phyloP scores from a whole-genome alignment of 2,888 invertebrate genomes.

The Drosophila hamatofila region DNA sequence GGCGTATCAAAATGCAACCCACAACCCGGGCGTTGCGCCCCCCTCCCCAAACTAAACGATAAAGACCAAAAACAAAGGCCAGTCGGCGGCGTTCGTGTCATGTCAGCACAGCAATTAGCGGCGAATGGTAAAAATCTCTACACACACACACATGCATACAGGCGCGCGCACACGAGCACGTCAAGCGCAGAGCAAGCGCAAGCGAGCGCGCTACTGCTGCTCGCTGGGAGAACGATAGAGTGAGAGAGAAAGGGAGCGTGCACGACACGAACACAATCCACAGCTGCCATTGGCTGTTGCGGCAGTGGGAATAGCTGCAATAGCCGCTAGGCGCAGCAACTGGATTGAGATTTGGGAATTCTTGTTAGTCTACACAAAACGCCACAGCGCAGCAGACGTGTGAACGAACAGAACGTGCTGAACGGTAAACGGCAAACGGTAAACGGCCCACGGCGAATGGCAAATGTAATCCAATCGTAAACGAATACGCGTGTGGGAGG shows the following conservation, averaged over 20 bases:
- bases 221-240: constrained; percentile 12
- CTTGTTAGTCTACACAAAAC: constrained; percentile 81
- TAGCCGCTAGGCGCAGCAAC: constrained; percentile 46
- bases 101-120: constrained; percentile 77
- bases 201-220: constrained; percentile 9
- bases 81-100: constrained; percentile 54
- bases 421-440: constrained; percentile 29
- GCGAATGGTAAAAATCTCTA: constrained; percentile 69
- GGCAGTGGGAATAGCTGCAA: constrained; percentile 27
- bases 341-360: constrained; percentile 63
- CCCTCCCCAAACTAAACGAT: constrained; percentile 22
- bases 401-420: constrained; percentile 28
- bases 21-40: constrained; percentile 47
- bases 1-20: constrained; percentile 81
- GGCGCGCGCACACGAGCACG: background rate
- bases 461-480: constrained; percentile 25
- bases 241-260: constrained; percentile 25
- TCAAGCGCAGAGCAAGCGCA: constrained; percentile 16
- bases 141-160: constrained; percentile 26
- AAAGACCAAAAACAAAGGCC: constrained; percentile 53
- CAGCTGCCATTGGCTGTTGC: constrained; percentile 61
- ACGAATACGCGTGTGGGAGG: constrained; percentile 47
- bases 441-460: constrained; percentile 19
- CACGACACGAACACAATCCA: constrained; percentile 55
- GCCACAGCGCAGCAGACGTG: constrained; percentile 78